These are phyloP conservation scores for Pyrrhosoma nymphula DNA, from an alignment of 2,888 invertebrate species.

Conservation along the genomic window DNA sequence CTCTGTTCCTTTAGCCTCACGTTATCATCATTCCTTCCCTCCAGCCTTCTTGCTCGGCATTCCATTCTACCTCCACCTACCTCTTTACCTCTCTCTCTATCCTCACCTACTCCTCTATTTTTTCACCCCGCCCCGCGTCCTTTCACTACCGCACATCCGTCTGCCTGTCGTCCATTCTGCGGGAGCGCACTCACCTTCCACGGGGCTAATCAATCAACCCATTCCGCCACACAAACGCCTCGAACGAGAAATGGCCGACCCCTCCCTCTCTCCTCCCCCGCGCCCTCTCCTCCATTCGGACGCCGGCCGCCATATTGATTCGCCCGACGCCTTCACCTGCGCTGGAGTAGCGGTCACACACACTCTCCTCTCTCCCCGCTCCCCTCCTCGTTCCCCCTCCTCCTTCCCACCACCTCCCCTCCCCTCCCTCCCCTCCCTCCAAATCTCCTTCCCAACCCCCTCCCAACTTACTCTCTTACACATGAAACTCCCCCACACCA, in stretches of 20 bases:
- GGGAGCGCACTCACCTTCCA: neutral
- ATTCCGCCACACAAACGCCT: neutral
- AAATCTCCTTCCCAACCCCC: too few relatives aligned
- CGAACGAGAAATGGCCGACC: constrained; percentile 55
- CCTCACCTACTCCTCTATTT: neutral
- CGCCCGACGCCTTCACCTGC: constrained; percentile 59
- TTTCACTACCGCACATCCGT: neutral
- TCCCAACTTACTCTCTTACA: too few relatives aligned
- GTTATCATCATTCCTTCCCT: neutral
- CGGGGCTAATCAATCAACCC: constrained; percentile 48
- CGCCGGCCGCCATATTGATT: constrained; percentile 57
- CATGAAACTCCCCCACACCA: too few relatives aligned
- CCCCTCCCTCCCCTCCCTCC: neutral
- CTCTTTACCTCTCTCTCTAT: neutral
- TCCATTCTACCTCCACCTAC: neutral
- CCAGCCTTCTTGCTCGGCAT: neutral
- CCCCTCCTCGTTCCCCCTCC: neutral
- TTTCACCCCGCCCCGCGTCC: neutral
- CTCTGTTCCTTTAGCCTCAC: too few relatives aligned
- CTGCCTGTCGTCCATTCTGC: neutral
- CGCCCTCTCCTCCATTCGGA: neutral
- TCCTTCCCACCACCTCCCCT: neutral
- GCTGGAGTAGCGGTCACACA: constrained; percentile 29
- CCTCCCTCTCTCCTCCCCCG: neutral
- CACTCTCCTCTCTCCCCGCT: neutral